These are phyloP conservation scores for Oasisia sp. DNA, from an alignment of 2,888 invertebrate genomes.

Conservation along the genomic window DNA sequence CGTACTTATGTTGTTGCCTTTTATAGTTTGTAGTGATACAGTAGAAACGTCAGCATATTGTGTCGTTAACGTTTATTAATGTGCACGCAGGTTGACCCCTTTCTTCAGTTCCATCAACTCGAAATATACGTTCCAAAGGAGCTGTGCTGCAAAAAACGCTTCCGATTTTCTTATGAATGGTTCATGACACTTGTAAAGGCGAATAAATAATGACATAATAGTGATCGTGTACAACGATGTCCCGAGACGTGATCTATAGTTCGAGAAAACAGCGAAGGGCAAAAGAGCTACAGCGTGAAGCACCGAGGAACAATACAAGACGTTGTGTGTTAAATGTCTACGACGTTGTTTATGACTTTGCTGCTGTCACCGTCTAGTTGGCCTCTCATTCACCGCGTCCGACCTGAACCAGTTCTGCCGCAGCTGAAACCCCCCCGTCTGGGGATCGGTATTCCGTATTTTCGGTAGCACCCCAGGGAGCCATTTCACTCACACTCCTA, in stretches of 20 bases:
- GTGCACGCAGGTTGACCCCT: not conserved
- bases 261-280: not conserved
- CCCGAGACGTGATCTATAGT: not conserved
- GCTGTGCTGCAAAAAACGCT: not conserved
- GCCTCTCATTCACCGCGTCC: not conserved
- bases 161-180: constrained; percentile 3
- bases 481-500: too few relatives aligned
- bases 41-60: not conserved
- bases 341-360: not conserved
- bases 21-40: not conserved
- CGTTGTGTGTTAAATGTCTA: not conserved
- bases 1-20: not conserved
- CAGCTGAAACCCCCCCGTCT: not conserved
- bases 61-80: constrained; percentile 17
- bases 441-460: not conserved
- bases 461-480: not conserved
- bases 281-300: not conserved
- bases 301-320: not conserved
- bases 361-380: not conserved
- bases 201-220: not conserved
- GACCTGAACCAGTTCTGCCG: not conserved
- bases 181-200: not conserved
- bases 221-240: not conserved
- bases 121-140: not conserved
- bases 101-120: not conserved